Percentiles rank a stretch among this genome's conserved stretches.
Evolutionary conservation across 2,113 vertebrate genomes (phyloP).

Genomic region (Hyla sarda): DNA sequence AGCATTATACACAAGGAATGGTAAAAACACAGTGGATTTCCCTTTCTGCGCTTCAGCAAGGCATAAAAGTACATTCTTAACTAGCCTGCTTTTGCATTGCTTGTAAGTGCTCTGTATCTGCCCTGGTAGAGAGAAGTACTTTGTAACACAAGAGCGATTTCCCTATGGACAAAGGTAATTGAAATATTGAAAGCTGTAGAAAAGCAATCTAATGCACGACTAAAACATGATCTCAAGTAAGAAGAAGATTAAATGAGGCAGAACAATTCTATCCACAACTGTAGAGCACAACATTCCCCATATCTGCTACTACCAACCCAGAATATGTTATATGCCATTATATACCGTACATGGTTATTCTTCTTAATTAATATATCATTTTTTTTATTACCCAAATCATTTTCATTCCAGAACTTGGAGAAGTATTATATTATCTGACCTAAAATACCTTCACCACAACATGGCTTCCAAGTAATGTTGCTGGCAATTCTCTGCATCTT

Average conservation of each 20-base stretch:
- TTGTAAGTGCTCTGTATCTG: constrained; percentile 1
- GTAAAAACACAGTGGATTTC: background rate
- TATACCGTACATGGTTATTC: background rate
- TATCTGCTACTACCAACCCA: background rate
- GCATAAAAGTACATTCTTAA: background rate
- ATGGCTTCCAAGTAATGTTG: background rate
- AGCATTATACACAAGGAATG: background rate
- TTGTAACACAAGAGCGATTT: background rate
- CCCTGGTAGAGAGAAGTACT: background rate
- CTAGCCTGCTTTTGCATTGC: background rate
- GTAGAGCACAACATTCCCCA: background rate
- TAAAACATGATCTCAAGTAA: constrained; percentile 18
- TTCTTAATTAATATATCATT: background rate
- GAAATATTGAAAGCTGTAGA: constrained; percentile 14
- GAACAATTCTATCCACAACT: constrained; percentile 15
- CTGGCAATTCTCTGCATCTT: background rate
- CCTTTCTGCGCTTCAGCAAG: background rate
- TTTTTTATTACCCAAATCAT: background rate
- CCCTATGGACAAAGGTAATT: constrained; percentile 29
- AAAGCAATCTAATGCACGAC: constrained; percentile 8
- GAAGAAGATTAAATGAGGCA: constrained; percentile 28
- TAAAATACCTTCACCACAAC: background rate
- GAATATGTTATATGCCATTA: background rate
- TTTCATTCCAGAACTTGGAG: background rate
- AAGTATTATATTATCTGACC: background rate